Percentiles rank a stretch among this genome's conserved stretches.
Conservation (phyloP, 2,797 vertebrate genomes). For the Cyclura pinguis region DNA sequence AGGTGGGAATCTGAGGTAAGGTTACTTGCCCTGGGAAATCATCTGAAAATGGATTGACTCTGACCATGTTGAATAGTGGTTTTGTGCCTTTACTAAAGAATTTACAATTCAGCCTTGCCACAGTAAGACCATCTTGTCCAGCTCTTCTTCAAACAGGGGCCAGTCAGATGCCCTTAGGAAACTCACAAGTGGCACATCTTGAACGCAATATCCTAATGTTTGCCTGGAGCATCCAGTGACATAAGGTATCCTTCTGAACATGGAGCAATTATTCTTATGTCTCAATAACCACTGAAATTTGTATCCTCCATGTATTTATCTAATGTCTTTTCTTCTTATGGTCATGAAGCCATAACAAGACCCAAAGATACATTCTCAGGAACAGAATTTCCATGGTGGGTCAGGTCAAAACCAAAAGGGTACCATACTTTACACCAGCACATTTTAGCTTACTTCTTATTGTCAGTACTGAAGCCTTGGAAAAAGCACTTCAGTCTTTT, state of each 20-base stretch:
- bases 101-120: neutral
- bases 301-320: neutral
- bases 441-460: too few species aligned
- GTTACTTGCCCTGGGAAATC: neutral
- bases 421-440: too few species aligned
- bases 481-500: too few species aligned
- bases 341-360: neutral
- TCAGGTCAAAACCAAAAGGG: too few species aligned
- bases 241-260: neutral
- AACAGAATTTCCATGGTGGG: too few species aligned
- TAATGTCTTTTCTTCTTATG: neutral
- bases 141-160: neutral
- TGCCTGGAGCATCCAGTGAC: neutral
- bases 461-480: too few species aligned
- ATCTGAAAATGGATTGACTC: neutral
- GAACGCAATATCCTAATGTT: neutral
- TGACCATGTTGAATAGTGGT: neutral
- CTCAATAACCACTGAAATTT: conserved; percentile 1
- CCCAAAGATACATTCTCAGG: too few species aligned
- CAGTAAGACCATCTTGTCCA: neutral
- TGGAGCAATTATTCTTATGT: neutral
- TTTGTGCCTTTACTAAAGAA: neutral
- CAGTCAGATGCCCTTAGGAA: neutral
- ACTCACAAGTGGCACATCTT: neutral
- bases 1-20: neutral